Percentiles rank a stretch among this genome's conserved stretches.
Conservation (phyloP, 1,140 invertebrate species). For the Eciton burchellii region DNA sequence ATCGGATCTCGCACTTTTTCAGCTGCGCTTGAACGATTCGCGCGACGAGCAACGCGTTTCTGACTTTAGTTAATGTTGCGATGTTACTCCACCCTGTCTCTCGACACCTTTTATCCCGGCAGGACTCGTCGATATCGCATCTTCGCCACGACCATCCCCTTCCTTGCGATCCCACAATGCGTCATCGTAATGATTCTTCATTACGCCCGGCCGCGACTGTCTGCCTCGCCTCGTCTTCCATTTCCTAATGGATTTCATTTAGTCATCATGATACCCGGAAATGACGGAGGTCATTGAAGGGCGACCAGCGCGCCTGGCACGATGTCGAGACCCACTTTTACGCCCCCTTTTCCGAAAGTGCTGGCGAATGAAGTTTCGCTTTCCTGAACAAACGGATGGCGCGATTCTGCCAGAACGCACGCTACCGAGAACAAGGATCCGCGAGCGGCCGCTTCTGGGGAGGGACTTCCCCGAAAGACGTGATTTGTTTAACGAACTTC, state of each 20-base stretch:
- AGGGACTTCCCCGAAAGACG: neutral
- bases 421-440: neutral
- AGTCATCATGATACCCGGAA: constrained; percentile 37
- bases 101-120: neutral
- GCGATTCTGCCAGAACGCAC: neutral
- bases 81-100: neutral
- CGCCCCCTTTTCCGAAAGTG: neutral
- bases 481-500: neutral
- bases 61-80: neutral
- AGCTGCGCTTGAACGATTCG: neutral
- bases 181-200: constrained; percentile 68
- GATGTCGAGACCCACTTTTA: constrained; percentile 6
- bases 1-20: constrained; percentile 6
- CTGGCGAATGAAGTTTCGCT: constrained; percentile 27
- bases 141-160: constrained; percentile 9
- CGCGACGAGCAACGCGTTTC: neutral
- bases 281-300: constrained; percentile 1
- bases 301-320: neutral
- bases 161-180: neutral
- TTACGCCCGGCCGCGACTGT: constrained; percentile 29
- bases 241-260: constrained; percentile 72
- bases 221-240: constrained; percentile 11
- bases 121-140: constrained; percentile 6
- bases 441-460: neutral
- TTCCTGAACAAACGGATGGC: neutral